Evolutionary conservation across 1,140 invertebrate species (phyloP), one percentile per base, ranked within the genome.

Genomic region (Paraescarpia echinospica): DNA sequence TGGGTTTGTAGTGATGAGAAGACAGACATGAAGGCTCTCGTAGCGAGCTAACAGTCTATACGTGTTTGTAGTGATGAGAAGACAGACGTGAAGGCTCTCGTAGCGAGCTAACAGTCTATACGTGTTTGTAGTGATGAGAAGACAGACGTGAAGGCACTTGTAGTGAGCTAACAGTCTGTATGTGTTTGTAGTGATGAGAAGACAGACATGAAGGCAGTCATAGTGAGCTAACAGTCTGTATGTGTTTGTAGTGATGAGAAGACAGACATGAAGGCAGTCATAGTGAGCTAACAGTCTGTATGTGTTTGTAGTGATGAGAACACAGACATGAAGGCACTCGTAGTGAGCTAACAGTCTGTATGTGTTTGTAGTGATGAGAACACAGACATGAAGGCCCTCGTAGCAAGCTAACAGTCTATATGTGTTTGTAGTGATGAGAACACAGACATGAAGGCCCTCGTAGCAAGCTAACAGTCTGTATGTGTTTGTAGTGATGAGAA

Each of bases 51-150:
- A n/a, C n/a, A n/a, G 12, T 41, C 4, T 41, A 12, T 41, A 41
- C 12, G 41, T 41, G 41, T 41, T 41, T 94, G 34, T 93, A 97
- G 97, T 95, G 97, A 97, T 94, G 97, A 98, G 95, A 97, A 98
- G 94, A 96, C 97, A 4, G 96, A 97, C 94, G 94, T 97, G 0
- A 96, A 97, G 93, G 96, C 96, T 59, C 94, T 97, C n/a, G n/a
- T n/a, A n/a, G n/a, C n/a, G n/a, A n/a, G n/a, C n/a, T n/a, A n/a
- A n/a, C n/a, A n/a, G 51, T 96, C 98, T 1, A 95, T 95, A 34
- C 12, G 41, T 34, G 34, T 89, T 41, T 94, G 34, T 93, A 97
- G 97, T 95, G 97, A 97, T 94, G 97, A 98, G 95, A 97, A 98
- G 94, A 96, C 97, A 4, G 96, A 97, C 94, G 94, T 97, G 0